phyloP scores from a whole-genome alignment of 2,888 invertebrate species.

The Diarsia dahlii region DNA sequence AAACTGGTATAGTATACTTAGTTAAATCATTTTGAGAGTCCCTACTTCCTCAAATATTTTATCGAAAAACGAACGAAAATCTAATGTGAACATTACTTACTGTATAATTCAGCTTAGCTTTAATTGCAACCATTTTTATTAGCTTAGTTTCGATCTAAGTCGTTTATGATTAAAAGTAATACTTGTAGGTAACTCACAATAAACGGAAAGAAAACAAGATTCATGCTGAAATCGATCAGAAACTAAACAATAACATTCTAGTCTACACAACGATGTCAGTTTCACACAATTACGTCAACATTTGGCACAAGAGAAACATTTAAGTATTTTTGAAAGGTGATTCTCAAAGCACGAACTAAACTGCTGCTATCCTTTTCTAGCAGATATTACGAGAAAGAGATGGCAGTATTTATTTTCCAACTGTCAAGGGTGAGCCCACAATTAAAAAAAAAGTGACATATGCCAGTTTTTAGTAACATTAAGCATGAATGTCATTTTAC shows the following conservation, averaged over 20 bases:
- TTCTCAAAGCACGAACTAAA: conserved; percentile 28
- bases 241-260: conserved; percentile 25
- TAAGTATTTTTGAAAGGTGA: conserved; percentile 18
- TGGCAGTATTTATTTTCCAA: not conserved
- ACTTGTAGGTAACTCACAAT: not conserved
- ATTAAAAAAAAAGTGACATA: not conserved
- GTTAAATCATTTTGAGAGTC: conserved; percentile 38
- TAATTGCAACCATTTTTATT: conserved; percentile 27
- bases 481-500: not conserved
- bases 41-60: conserved; percentile 43
- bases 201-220: not conserved
- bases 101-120: conserved; percentile 44
- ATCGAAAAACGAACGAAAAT: conserved; percentile 39
- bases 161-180: not conserved
- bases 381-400: conserved; percentile 17
- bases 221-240: not conserved
- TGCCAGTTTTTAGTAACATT: not conserved
- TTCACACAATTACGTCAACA: conserved; percentile 28
- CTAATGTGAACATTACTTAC: not conserved
- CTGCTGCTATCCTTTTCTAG: not conserved
- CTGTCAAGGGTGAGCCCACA: not conserved
- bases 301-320: conserved; percentile 53
- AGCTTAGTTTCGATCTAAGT: conserved; percentile 19
- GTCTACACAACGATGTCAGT: conserved; percentile 24
- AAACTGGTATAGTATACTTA: conserved; percentile 23